A percentile compares a stretch with the other conserved stretches of the same genome.
phyloP scores from a whole-genome alignment of 2,888 invertebrate species.

The Spodoptera littoralis region DNA sequence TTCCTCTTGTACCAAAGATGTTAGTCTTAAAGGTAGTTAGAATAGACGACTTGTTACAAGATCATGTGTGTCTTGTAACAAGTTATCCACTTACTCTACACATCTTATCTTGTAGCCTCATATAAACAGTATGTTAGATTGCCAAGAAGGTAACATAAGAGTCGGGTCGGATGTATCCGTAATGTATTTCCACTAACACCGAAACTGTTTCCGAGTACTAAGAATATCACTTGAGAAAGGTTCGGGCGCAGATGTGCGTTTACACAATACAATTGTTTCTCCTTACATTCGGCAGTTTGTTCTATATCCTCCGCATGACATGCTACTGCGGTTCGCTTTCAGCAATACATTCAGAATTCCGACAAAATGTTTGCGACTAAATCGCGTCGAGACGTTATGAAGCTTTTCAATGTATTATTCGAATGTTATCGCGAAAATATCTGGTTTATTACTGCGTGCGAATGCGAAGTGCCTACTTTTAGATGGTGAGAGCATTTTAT shows the following conservation, averaged over 20 bases:
- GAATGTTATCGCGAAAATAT: slow-evolving; percentile 63
- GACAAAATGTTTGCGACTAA: slow-evolving; percentile 49
- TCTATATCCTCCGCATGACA: slow-evolving; percentile 48
- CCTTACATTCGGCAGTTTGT: slow-evolving; percentile 49
- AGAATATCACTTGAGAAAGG: slow-evolving; percentile 47
- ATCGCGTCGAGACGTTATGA: slow-evolving; percentile 53
- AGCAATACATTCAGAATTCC: slow-evolving; percentile 52
- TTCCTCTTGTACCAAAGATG: too few relatives aligned
- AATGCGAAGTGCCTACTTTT: slow-evolving; percentile 63
- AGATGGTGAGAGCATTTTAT: slow-evolving; percentile 57
- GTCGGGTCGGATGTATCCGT: slow-evolving; percentile 23
- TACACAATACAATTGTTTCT: slow-evolving; percentile 57
- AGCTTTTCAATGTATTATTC: slow-evolving; percentile 67
- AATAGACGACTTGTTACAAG: too few relatives aligned
- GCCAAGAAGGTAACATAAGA: slow-evolving; percentile 28
- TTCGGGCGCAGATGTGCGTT: slow-evolving; percentile 56
- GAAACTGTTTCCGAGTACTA: slow-evolving; percentile 30
- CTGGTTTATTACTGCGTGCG: slow-evolving; percentile 62
- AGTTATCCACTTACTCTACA: slow-evolving; percentile 28
- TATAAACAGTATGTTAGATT: slow-evolving; percentile 15
- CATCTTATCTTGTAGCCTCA: slow-evolving; percentile 28
- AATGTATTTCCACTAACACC: slow-evolving; percentile 41
- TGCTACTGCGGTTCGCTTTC: slow-evolving; percentile 46
- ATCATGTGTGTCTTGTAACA: neutral
- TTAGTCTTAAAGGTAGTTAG: too few relatives aligned